phyloP scores from a whole-genome alignment of 2,113 vertebrate genomes.

The Nymphicus hollandicus region DNA sequence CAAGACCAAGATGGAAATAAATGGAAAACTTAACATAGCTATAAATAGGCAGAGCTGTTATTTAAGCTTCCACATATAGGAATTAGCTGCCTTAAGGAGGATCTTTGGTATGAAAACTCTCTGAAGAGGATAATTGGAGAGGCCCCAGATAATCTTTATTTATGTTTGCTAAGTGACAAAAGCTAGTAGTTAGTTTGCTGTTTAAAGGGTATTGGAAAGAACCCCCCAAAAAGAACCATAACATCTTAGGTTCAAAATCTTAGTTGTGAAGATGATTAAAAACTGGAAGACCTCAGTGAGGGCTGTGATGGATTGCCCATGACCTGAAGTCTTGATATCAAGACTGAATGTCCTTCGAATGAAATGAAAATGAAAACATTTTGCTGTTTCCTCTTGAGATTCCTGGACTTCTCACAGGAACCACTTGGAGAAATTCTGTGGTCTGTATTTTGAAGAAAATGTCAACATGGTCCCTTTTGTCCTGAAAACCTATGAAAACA shows the following conservation, averaged over 20 bases:
- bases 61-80: background rate
- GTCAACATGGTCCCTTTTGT: background rate
- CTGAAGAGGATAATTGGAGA: background rate
- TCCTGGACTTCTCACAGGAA: background rate
- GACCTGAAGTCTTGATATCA: background rate
- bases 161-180: background rate
- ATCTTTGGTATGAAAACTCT: background rate
- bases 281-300: background rate
- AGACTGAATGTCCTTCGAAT: background rate
- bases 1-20: background rate
- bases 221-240: background rate
- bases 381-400: background rate
- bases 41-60: constrained; percentile 19
- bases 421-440: background rate
- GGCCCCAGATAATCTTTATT: background rate
- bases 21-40: background rate
- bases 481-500: background rate
- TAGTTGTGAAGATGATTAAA: background rate
- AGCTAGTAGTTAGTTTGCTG: background rate
- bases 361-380: background rate
- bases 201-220: background rate
- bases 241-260: background rate
- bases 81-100: constrained; percentile 1
- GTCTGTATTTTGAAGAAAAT: background rate
- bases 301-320: background rate